These are phyloP conservation scores for Stichopus chloronotus DNA, from an alignment of 35 echinoderm and acorn worm genomes.

Conservation along the genomic window DNA sequence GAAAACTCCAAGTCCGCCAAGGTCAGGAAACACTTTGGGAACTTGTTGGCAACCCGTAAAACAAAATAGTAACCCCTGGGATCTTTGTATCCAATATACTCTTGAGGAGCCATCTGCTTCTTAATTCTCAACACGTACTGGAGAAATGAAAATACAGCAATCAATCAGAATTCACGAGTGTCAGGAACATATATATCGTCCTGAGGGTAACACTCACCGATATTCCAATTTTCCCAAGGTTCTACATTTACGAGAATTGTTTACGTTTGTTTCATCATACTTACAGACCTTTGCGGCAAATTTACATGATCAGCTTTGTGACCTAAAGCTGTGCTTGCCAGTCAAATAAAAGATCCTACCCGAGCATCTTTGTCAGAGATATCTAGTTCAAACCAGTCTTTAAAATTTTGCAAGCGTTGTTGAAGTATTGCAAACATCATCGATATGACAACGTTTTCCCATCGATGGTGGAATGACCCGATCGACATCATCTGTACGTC, in stretches of 20 bases:
- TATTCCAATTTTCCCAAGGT: neutral
- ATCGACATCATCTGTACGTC: no score
- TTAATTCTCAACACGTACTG: slow-evolving; percentile 75
- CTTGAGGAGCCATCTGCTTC: slow-evolving; percentile 53
- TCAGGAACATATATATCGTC: neutral
- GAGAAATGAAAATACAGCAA: neutral
- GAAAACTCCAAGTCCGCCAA: slow-evolving; percentile 51
- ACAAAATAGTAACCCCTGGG: slow-evolving; percentile 52
- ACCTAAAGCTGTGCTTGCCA: no score
- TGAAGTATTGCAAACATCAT: no score
- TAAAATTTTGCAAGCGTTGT: no score
- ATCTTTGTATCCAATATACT: slow-evolving; percentile 62
- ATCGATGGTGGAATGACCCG: no score
- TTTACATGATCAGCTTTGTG: no score
- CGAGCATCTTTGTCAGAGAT: no score
- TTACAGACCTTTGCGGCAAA: no score
- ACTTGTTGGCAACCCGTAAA: slow-evolving; percentile 47
- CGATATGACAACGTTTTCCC: no score
- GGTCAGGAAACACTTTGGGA: slow-evolving; percentile 42
- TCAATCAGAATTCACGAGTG: neutral
- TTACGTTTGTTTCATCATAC: neutral
- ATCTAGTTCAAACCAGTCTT: no score
- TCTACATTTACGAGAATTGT: neutral
- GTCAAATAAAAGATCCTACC: no score
- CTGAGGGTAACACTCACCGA: neutral